Evolutionary conservation across 2,113 vertebrate genomes (phyloP), one percentile per base, ranked within the genome.

Genomic region (Xiphophorus hellerii): DNA sequence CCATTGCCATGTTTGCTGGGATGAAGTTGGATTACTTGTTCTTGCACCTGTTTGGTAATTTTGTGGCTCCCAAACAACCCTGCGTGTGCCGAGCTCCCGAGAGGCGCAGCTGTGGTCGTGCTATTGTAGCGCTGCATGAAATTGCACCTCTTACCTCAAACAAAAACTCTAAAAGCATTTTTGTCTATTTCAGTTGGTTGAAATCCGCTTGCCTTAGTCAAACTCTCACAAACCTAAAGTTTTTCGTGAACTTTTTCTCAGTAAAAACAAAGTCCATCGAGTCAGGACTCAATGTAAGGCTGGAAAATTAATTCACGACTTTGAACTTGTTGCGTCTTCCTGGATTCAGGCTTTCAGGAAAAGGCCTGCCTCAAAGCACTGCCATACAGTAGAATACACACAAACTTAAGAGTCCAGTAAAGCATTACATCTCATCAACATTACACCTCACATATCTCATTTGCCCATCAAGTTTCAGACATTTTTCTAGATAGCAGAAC

Each of bases 31-130:
- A 54, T 70, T 71, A 28, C 71, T 78, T 71, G 39, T 29, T 66
- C 11, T 76, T 62, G 75, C 75, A 71, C 67, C 67, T 85, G 79
- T 69, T 72, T 48, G 13, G 29, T 69, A 63, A 74, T 81, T 71
- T 61, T 29, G 22, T 72, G 54, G 64, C 27, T 82, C 31, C 30
- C 39, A 65, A 75, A 74, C 35, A 72, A 77, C 42, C n/a, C 71
- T 31, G 66, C 28, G 30, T 67, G 70, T 17, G 20, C 42, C 13
- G 70, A 61, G 44, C 12, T 44, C 62, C 69, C 31, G 39, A 78
- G 71, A 69, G 75, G 76, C 3, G 5, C 73, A 79, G 48, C 76
- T 82, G 73, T 27, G 69, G 48, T 69, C 66, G 66, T 58, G 39
- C 71, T 76, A 30, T 62, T 58, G 20, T 58, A 11, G 22, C 10